Evolutionary conservation across 92 coral and sea anemone species (phyloP).

Genomic region (Porites lobata): DNA sequence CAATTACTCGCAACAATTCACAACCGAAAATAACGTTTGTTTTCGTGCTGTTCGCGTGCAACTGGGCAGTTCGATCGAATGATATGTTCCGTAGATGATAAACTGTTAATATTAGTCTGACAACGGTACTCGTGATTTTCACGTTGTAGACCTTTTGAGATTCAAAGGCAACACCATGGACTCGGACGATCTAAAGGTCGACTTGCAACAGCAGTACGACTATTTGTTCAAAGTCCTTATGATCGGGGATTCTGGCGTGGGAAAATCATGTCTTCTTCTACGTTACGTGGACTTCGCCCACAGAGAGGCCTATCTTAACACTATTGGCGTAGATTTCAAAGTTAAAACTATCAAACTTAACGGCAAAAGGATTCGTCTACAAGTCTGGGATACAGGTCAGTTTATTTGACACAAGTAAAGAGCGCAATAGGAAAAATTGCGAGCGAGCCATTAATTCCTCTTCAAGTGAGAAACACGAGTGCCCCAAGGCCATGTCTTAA

Average conservation of each 20-base stretch:
- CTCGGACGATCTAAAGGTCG: constrained; percentile 17
- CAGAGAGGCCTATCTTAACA: constrained; percentile 83
- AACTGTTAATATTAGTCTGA: neutral
- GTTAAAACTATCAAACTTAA: constrained; percentile 84
- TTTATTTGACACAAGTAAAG: neutral
- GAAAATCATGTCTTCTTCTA: constrained; percentile 94
- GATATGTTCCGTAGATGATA: neutral
- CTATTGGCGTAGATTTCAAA: constrained; percentile 98
- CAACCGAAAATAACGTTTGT: constrained; percentile 19
- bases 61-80: neutral
- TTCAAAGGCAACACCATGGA: constrained; percentile 23
- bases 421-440: neutral
- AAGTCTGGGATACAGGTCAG: constrained; percentile 98
- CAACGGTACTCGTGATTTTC: neutral
- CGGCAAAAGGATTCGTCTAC: constrained; percentile 90
- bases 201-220: constrained; percentile 82
- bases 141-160: neutral
- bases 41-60: neutral
- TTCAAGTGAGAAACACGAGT: neutral
- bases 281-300: constrained; percentile 91
- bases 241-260: constrained; percentile 98
- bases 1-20: neutral
- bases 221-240: constrained; percentile 92
- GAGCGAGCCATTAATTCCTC: neutral
- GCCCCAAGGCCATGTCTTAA: constrained; percentile 1